A percentile compares a stretch with the other conserved stretches of the same genome.
Conservation (phyloP, 2,888 invertebrate genomes). For the Diarsia mendica region DNA sequence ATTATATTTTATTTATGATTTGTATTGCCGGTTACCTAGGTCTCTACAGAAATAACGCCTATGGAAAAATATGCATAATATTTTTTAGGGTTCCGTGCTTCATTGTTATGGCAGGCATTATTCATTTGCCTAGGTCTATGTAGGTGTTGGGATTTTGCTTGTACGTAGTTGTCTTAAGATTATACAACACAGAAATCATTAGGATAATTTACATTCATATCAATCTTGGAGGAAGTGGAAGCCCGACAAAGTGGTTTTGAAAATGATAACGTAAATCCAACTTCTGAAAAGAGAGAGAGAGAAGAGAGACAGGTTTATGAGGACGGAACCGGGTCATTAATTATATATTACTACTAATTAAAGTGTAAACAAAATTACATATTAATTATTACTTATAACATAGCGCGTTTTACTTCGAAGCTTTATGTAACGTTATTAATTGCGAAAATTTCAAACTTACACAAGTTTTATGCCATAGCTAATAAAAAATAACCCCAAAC, state of each 20-base stretch:
- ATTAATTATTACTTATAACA: background rate
- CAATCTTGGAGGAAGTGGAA: background rate
- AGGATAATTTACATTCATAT: background rate
- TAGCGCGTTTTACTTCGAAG: background rate
- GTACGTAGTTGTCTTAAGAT: background rate
- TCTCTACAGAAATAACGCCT: constrained; percentile 46
- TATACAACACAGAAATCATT: background rate
- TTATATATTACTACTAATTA: background rate
- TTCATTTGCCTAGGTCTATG: background rate
- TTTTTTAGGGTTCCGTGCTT: constrained; percentile 44
- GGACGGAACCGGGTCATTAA: background rate
- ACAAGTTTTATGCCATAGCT: background rate
- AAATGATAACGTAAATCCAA: background rate
- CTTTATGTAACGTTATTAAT: background rate
- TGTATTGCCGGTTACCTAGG: constrained; percentile 43
- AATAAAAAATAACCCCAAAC: background rate
- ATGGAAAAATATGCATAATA: constrained; percentile 52
- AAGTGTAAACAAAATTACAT: background rate
- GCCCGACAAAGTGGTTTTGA: background rate
- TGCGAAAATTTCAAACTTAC: background rate
- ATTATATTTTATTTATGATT: constrained; percentile 68
- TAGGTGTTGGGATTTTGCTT: background rate
- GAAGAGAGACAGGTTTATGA: background rate
- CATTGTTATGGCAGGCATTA: constrained; percentile 18
- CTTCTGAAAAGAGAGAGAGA: background rate